Conservation (phyloP, 1,140 invertebrate species). For the Magallana gigas region DNA sequence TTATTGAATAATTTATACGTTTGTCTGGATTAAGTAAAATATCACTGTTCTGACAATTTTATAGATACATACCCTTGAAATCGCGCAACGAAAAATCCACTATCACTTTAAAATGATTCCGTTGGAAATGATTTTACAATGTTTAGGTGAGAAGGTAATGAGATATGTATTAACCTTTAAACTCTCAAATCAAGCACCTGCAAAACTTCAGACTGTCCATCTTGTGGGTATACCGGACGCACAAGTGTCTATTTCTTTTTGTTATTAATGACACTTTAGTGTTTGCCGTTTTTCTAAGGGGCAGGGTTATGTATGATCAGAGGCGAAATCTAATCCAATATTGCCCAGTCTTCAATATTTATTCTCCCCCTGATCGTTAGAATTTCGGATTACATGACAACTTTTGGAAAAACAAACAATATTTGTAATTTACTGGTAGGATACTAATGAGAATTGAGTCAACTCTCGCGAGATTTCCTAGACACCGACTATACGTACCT, state of each 20-base stretch:
- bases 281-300: neutral
- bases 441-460: neutral
- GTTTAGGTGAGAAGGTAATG: no score
- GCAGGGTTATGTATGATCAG: neutral
- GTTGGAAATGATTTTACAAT: no score
- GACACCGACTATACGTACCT: no score
- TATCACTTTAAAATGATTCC: no score
- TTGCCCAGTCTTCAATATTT: neutral
- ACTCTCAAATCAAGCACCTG: neutral
- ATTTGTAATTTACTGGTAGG: neutral
- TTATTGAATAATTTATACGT: no score
- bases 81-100: no score
- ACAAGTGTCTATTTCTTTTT: neutral
- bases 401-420: conserved; percentile 3
- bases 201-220: neutral
- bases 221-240: neutral
- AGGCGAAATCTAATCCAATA: conserved; percentile 2
- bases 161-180: no score
- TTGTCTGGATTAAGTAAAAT: no score
- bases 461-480: neutral
- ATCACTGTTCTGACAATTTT: no score
- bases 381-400: neutral
- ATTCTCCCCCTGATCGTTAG: neutral
- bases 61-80: no score
- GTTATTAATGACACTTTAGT: neutral